Percentiles rank a stretch among this genome's conserved stretches.
Evolutionary conservation across 2,113 vertebrate genomes (phyloP).

Genomic region (Muscicapa adusta): DNA sequence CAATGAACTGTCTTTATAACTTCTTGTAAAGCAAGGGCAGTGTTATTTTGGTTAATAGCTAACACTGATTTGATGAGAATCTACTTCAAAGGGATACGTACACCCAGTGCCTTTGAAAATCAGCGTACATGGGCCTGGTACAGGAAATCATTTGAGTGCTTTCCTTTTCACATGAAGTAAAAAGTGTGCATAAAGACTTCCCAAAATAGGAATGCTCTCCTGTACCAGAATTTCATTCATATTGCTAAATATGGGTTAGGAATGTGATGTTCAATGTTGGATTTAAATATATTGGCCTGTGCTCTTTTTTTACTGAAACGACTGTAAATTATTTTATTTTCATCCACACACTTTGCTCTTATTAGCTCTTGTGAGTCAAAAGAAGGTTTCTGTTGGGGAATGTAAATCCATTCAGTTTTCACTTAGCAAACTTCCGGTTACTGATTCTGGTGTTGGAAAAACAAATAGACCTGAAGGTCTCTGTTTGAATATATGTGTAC

Average conservation of each 20-base stretch:
- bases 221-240: conserved; percentile 46
- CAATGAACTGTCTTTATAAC: background rate
- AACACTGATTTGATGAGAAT: background rate
- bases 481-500: background rate
- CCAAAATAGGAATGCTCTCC: conserved; percentile 29
- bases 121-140: background rate
- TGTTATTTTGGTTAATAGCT: background rate
- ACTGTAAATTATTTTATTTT: background rate
- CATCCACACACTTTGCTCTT: background rate
- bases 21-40: background rate
- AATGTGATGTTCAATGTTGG: conserved; percentile 6
- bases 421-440: background rate
- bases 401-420: background rate
- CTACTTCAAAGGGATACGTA: conserved; percentile 21
- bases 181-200: conserved; percentile 30
- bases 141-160: conserved; percentile 50
- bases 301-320: background rate
- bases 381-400: background rate
- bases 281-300: conserved; percentile 12
- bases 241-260: conserved; percentile 51
- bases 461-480: background rate
- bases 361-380: background rate
- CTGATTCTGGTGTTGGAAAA: background rate
- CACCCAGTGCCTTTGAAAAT: background rate
- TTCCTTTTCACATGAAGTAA: conserved; percentile 34